phyloP scores from a whole-genome alignment of 1,140 invertebrate genomes.

The Druon quercuslanigerum region DNA sequence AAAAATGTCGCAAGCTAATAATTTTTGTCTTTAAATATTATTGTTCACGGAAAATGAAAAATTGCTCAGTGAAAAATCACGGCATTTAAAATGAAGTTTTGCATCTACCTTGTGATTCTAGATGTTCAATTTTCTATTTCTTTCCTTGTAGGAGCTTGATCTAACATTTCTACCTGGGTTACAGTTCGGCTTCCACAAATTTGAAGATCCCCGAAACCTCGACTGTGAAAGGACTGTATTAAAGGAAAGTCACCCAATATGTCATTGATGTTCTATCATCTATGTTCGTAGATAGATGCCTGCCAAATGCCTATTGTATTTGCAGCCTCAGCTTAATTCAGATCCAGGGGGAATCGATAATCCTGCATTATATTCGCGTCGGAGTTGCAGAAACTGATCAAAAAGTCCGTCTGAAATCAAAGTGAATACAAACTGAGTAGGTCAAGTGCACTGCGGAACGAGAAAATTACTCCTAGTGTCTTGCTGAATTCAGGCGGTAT shows the following conservation, averaged over 20 bases:
- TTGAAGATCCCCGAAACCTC: not conserved
- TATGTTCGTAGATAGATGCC: not conserved
- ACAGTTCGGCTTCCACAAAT: not conserved
- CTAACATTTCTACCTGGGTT: not conserved
- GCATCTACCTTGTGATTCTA: not conserved
- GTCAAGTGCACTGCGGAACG: conserved; percentile 3
- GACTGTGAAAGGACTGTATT: not conserved
- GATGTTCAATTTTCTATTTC: not conserved
- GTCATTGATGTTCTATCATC: conserved; percentile 12
- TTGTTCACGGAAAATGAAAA: too few relatives aligned
- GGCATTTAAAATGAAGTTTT: too few relatives aligned
- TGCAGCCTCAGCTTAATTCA: conserved; percentile 27
- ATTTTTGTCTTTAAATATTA: too few relatives aligned
- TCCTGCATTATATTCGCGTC: conserved; percentile 9
- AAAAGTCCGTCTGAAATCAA: not conserved
- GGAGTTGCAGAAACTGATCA: not conserved
- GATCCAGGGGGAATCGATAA: not conserved
- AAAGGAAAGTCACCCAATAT: not conserved
- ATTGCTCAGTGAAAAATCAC: too few relatives aligned
- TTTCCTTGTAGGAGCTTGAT: not conserved
- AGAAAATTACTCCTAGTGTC: conserved; percentile 23
- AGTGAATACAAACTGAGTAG: not conserved
- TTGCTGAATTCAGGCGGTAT: not conserved
- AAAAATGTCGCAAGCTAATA: too few relatives aligned
- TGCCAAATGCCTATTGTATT: conserved; percentile 15